Conservation (phyloP, 1,140 invertebrate genomes). For the Bilobella aurantiaca region DNA sequence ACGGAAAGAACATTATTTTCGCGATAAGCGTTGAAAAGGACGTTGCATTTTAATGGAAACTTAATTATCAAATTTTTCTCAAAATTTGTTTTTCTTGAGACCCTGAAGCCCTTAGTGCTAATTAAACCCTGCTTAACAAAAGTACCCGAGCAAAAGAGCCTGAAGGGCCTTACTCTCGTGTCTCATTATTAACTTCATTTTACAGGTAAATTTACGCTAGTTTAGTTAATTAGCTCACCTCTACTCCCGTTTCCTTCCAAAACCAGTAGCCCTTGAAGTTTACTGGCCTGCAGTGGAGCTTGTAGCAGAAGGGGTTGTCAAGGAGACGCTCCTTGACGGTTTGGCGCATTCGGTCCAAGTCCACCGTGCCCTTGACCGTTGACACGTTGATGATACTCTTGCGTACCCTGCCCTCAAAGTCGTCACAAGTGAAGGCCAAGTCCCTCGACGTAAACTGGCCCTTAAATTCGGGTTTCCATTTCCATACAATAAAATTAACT, state of each 20-base stretch:
- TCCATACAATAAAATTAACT: conserved; percentile 22
- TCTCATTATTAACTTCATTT: too few relatives aligned
- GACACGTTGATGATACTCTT: conserved; percentile 28
- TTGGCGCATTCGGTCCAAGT: conserved; percentile 11
- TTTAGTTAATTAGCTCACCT: conserved; percentile 16
- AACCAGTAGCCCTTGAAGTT: conserved; percentile 31
- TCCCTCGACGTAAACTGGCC: conserved; percentile 26
- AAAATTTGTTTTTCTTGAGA: too few relatives aligned
- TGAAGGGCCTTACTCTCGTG: too few relatives aligned
- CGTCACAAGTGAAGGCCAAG: conserved; percentile 30
- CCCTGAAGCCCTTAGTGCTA: too few relatives aligned
- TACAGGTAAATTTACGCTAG: not conserved
- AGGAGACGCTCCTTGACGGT: conserved; percentile 18
- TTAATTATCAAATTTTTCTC: too few relatives aligned
- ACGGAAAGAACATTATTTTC: too few relatives aligned
- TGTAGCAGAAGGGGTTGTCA: conserved; percentile 22
- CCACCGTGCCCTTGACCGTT: conserved; percentile 15
- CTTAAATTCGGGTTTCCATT: conserved; percentile 16
- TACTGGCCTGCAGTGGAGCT: conserved; percentile 22
- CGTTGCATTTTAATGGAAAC: too few relatives aligned
- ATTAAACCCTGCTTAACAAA: too few relatives aligned
- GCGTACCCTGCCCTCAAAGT: conserved; percentile 24
- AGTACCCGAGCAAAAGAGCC: too few relatives aligned
- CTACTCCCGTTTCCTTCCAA: conserved; percentile 25
- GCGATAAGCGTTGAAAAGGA: too few relatives aligned